A percentile compares a stretch with the other conserved stretches of the same genome.
phyloP scores from a whole-genome alignment of 1,140 invertebrate species.

The Aphis craccivora region DNA sequence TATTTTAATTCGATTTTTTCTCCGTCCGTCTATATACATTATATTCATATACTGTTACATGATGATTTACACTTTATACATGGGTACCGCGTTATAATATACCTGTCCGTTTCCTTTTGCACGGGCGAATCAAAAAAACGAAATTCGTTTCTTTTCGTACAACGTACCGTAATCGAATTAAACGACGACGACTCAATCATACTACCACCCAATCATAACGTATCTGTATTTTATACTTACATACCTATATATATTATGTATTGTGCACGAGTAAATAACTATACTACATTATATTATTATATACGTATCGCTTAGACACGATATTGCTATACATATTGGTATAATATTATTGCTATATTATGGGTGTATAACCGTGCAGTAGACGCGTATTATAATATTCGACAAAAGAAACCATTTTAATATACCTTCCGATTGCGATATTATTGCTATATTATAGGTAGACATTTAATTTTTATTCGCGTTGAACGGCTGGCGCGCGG shows the following conservation, averaged over 20 bases:
- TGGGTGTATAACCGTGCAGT: neutral
- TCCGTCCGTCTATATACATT: neutral
- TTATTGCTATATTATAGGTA: neutral
- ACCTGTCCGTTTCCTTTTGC: neutral
- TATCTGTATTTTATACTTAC: neutral
- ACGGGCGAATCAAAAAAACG: neutral
- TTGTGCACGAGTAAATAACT: neutral
- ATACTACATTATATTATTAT: neutral
- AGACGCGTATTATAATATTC: neutral
- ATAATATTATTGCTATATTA: neutral
- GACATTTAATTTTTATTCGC: neutral
- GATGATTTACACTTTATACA: neutral
- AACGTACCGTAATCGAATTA: neutral
- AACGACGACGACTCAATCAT: neutral
- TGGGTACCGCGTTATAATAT: neutral
- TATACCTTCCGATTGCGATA: neutral
- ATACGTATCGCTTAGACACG: neutral
- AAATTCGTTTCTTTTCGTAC: conserved; percentile 15
- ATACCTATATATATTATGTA: neutral
- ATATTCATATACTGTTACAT: neutral
- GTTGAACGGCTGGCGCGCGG: neutral
- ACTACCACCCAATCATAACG: neutral
- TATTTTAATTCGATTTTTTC: neutral
- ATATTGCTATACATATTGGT: neutral
- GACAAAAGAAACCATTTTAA: neutral